These are phyloP conservation scores for Leptopilina syphax DNA, from an alignment of 2,888 invertebrate species.

Conservation along the genomic window DNA sequence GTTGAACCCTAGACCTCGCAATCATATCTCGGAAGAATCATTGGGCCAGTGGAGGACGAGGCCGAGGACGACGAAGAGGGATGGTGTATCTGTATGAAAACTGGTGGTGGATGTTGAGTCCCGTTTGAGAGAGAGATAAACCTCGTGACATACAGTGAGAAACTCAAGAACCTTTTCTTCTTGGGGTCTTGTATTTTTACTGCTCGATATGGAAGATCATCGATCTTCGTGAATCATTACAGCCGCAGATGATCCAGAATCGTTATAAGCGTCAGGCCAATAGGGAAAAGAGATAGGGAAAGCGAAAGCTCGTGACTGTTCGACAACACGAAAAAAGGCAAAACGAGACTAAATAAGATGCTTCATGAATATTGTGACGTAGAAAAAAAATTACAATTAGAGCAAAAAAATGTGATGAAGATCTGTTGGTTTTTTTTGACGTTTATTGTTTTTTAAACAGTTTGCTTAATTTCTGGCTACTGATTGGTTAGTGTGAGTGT, in stretches of 20 bases:
- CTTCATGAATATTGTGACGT: not conserved
- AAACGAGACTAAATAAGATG: conserved; percentile 16
- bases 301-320: conserved; percentile 63
- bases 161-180: conserved; percentile 44
- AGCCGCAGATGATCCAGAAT: conserved; percentile 44
- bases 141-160: conserved; percentile 57
- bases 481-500: conserved; percentile 1
- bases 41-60: conserved; percentile 49
- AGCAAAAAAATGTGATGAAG: too few species aligned
- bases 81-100: not conserved
- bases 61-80: conserved; percentile 36
- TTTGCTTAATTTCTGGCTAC: conserved; percentile 22
- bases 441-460: conserved; percentile 24
- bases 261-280: conserved; percentile 46
- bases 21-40: conserved; percentile 52
- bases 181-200: conserved; percentile 39
- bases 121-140: conserved; percentile 49
- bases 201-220: conserved; percentile 47
- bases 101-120: conserved; percentile 46
- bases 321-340: not conserved
- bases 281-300: conserved; percentile 55
- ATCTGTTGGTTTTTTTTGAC: conserved; percentile 2
- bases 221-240: conserved; percentile 44
- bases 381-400: too few species aligned
- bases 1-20: conserved; percentile 62